Evolutionary conservation across 2,797 vertebrate genomes (phyloP).

Genomic region (Micromesistius poutassou): DNA sequence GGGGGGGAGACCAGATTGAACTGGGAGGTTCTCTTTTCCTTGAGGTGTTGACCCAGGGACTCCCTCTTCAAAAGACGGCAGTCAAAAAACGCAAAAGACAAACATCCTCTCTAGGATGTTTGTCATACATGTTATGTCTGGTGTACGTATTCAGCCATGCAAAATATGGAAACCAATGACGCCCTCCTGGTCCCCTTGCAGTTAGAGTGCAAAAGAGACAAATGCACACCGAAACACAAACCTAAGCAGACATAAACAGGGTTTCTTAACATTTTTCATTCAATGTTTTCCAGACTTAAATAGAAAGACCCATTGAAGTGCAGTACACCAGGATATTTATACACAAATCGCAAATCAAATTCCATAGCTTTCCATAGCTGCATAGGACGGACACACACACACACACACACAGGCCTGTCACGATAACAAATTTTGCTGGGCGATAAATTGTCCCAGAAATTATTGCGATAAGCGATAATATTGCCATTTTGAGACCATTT

Average conservation of each 20-base stretch:
- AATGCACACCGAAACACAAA: slow-evolving; percentile 22
- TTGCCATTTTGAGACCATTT: too few species aligned
- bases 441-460: too few species aligned
- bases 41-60: neutral
- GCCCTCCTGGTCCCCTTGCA: too few species aligned
- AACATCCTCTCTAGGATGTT: neutral
- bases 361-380: too few species aligned
- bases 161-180: neutral
- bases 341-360: too few species aligned
- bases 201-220: neutral
- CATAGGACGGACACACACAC: neutral
- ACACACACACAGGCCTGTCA: neutral
- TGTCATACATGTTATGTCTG: neutral
- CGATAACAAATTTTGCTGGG: too few species aligned
- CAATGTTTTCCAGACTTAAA: too few species aligned
- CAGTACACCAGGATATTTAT: too few species aligned
- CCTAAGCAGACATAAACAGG: slow-evolving; percentile 1
- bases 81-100: neutral
- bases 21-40: neutral
- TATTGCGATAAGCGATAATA: too few species aligned
- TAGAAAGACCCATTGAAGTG: too few species aligned
- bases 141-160: neutral
- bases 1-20: neutral
- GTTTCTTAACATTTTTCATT: too few species aligned
- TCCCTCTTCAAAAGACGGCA: neutral